phyloP scores from a whole-genome alignment of 23 tunicate genomes.

The Trididemnum miniatum region DNA sequence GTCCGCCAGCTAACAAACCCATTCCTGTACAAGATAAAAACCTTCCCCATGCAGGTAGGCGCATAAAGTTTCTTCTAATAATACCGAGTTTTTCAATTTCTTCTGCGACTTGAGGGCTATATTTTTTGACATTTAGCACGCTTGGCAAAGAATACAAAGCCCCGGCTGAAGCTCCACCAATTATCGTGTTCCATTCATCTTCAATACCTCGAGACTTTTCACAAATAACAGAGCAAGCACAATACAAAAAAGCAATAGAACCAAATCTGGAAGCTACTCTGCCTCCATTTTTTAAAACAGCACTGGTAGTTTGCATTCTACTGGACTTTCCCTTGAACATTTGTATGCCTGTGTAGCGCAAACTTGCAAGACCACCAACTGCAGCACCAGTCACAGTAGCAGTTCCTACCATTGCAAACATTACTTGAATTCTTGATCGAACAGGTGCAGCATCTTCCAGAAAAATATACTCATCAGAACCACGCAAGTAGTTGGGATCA shows the following conservation, averaged over 20 bases:
- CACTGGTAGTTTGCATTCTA: slow-evolving; percentile 85
- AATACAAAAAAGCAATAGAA: slow-evolving; percentile 70
- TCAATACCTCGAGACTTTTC: slow-evolving; percentile 81
- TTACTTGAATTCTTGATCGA: slow-evolving; percentile 70
- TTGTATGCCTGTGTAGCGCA: slow-evolving; percentile 78
- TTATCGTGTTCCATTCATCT: slow-evolving; percentile 78
- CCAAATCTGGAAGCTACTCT: slow-evolving; percentile 85
- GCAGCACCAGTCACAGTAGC: slow-evolving; percentile 70
- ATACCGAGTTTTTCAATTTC: slow-evolving; percentile 54
- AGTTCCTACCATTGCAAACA: slow-evolving; percentile 78
- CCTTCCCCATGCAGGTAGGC: slow-evolving; percentile 76
- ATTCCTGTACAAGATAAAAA: slow-evolving; percentile 52
- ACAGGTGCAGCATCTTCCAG: slow-evolving; percentile 80
- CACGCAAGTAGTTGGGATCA: slow-evolving; percentile 67
- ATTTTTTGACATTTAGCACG: slow-evolving; percentile 57
- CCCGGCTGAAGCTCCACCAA: slow-evolving; percentile 88
- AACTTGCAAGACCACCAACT: slow-evolving; percentile 72
- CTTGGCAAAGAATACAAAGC: slow-evolving; percentile 67
- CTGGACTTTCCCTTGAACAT: slow-evolving; percentile 66
- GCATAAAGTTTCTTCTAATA: slow-evolving; percentile 52
- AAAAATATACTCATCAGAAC: slow-evolving; percentile 68
- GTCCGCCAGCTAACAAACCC: slow-evolving; percentile 61
- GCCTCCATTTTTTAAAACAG: slow-evolving; percentile 77
- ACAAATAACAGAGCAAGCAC: slow-evolving; percentile 76
- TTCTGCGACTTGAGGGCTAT: slow-evolving; percentile 49